Evolutionary conservation across 2,113 vertebrate genomes (phyloP).

Genomic region (Trematocara nigrifrons): DNA sequence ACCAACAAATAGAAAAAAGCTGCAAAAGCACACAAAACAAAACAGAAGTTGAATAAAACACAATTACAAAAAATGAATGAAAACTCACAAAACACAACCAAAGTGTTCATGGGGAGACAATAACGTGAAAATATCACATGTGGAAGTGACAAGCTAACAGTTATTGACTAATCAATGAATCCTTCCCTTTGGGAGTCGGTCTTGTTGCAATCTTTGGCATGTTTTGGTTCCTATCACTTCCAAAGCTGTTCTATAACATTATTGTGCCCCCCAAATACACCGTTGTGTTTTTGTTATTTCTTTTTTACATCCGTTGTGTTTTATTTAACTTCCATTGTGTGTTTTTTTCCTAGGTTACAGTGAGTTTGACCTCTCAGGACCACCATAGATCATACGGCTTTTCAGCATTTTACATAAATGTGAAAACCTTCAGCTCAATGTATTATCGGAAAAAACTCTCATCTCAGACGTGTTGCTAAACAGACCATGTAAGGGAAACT

Average conservation of each 20-base stretch:
- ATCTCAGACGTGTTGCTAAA: background rate
- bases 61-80: accelerated
- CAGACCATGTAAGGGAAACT: background rate
- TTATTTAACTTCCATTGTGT: background rate
- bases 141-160: background rate
- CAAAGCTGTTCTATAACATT: background rate
- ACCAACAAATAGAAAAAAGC: background rate
- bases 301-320: background rate
- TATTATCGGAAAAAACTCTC: background rate
- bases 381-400: background rate
- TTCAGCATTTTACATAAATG: background rate
- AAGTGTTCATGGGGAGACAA: background rate
- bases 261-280: background rate
- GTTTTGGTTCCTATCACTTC: background rate
- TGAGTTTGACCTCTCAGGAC: background rate
- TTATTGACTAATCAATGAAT: background rate
- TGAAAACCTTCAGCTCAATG: background rate
- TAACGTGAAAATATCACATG: background rate
- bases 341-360: background rate
- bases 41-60: background rate
- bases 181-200: background rate
- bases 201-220: accelerated
- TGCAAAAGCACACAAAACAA: background rate
- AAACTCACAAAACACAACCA: background rate
- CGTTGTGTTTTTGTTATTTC: background rate